These are phyloP conservation scores for Ophraella communa DNA, from an alignment of 2,888 invertebrate genomes.

Conservation along the genomic window DNA sequence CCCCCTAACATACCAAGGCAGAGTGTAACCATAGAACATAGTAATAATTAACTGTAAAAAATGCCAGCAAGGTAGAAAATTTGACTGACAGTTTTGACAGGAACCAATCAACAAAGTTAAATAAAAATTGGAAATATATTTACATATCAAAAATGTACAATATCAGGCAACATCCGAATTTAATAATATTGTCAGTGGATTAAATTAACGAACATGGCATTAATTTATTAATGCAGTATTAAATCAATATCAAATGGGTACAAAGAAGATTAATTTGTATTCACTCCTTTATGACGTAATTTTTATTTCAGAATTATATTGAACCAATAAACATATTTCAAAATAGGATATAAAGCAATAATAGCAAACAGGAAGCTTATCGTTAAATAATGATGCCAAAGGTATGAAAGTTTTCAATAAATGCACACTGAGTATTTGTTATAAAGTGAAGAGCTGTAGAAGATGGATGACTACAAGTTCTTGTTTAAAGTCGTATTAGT, in stretches of 20 bases:
- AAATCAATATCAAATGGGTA: not conserved
- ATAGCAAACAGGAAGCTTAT: conserved; percentile 20
- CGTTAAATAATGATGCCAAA: conserved; percentile 18
- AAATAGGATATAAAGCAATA: conserved; percentile 25
- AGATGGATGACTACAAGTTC: conserved; percentile 98
- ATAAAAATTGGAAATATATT: conserved; percentile 1
- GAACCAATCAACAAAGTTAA: not conserved
- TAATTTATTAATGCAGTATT: not conserved
- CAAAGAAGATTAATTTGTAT: not conserved
- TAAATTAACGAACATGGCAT: not conserved
- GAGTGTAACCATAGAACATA: too few relatives aligned
- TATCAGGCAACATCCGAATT: conserved; percentile 24
- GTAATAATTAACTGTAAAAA: too few relatives aligned
- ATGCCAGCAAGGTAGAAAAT: not conserved
- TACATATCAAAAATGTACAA: conserved; percentile 27
- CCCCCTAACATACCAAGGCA: too few relatives aligned
- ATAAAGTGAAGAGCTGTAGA: conserved; percentile 1
- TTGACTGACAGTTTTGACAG: conserved; percentile 13
- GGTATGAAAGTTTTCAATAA: conserved; percentile 15
- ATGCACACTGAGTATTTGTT: not conserved
- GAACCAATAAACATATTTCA: conserved; percentile 22
- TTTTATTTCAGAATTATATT: conserved; percentile 29
- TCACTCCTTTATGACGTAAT: conserved; percentile 31
- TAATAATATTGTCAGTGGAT: not conserved
- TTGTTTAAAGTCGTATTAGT: conserved; percentile 98